These are phyloP conservation scores for Yasuhikotakia modesta DNA, from an alignment of 2,797 vertebrate species.

Conservation along the genomic window DNA sequence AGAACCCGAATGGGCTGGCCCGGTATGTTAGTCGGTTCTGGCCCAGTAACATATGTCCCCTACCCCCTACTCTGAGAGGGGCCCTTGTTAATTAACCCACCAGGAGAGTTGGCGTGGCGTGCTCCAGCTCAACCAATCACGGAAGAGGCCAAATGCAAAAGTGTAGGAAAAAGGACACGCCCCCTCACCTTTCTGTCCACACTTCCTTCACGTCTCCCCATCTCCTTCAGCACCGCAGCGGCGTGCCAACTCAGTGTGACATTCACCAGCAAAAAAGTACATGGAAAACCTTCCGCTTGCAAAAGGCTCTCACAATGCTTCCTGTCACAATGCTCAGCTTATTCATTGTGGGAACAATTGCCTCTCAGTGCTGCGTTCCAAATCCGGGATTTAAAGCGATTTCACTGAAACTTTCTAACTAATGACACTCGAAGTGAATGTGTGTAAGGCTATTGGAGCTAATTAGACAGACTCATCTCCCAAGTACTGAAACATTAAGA, in stretches of 20 bases:
- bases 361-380: conserved; percentile 78
- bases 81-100: conserved; percentile 62
- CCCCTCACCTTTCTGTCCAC: conserved; percentile 58
- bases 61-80: conserved; percentile 33
- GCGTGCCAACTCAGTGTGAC: conserved; percentile 22
- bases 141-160: conserved; percentile 46
- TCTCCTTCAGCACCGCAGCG: conserved; percentile 26
- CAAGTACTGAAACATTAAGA: conserved; percentile 95
- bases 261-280: conserved; percentile 29
- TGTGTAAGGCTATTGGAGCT: conserved; percentile 87
- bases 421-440: conserved; percentile 92
- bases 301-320: conserved; percentile 49
- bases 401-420: conserved; percentile 86
- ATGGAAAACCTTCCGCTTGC: conserved; percentile 18
- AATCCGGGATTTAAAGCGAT: conserved; percentile 84
- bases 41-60: conserved; percentile 55
- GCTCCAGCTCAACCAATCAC: conserved; percentile 47
- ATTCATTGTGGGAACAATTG: conserved; percentile 76
- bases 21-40: conserved; percentile 65
- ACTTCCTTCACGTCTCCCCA: conserved; percentile 38
- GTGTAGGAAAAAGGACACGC: conserved; percentile 44
- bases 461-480: conserved; percentile 94
- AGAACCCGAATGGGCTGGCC: conserved; percentile 68
- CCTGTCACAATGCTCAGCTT: conserved; percentile 53
- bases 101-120: conserved; percentile 53